These are phyloP conservation scores for Sprattus sprattus DNA, from an alignment of 2,113 vertebrate genomes.

Conservation along the genomic window DNA sequence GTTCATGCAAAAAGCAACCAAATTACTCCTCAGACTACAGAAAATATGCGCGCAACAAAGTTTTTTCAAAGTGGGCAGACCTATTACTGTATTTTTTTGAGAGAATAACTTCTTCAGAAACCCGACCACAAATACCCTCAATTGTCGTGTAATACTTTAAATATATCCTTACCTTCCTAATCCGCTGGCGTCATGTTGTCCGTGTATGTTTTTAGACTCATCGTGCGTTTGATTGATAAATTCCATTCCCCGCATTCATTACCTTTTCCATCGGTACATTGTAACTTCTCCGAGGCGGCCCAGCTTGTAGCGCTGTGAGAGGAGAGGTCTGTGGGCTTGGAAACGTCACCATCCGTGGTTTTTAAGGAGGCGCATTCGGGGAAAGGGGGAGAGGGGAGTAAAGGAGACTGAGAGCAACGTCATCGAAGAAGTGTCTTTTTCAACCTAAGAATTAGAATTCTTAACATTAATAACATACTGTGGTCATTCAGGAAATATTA, in stretches of 20 bases:
- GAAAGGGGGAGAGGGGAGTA: constrained; percentile 40
- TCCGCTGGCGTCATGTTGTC: neutral
- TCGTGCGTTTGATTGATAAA: neutral
- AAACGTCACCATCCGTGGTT: constrained; percentile 53
- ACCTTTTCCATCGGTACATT: constrained; percentile 21
- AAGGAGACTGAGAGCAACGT: constrained; percentile 35
- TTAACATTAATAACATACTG: neutral
- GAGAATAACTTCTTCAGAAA: neutral
- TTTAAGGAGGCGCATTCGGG: constrained; percentile 54
- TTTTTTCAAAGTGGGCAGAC: constrained; percentile 13
- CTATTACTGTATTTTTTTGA: neutral
- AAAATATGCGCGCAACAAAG: neutral
- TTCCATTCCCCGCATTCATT: neutral
- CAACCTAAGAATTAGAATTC: neutral
- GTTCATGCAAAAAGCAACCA: neutral
- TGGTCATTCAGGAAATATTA: neutral
- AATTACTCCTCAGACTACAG: neutral
- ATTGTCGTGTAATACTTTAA: neutral
- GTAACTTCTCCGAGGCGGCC: constrained; percentile 18
- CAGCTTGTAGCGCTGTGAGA: constrained; percentile 23
- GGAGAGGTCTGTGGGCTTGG: constrained; percentile 37
- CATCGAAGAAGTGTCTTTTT: constrained; percentile 3
- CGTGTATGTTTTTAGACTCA: neutral
- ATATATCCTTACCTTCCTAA: constrained; percentile 22
- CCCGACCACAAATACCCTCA: neutral